Conservation (phyloP, 1,140 invertebrate species). For the Rhizoglyphus robini region DNA sequence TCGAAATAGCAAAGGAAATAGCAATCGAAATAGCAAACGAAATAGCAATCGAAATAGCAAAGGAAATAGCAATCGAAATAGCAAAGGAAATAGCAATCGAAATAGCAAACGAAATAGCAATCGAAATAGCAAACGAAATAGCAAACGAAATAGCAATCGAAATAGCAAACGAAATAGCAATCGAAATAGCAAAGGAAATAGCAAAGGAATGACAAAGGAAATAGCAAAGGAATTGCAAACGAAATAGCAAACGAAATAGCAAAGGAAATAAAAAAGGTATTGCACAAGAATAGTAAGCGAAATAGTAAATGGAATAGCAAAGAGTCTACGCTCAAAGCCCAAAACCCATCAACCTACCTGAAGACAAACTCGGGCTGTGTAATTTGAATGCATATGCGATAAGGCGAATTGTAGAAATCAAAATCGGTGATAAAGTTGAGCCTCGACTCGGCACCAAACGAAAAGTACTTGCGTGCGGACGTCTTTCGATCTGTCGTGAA, state of each 20-base stretch:
- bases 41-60: no score
- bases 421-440: conserved; percentile 59
- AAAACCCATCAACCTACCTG: conserved; percentile 38
- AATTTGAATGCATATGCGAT: conserved; percentile 65
- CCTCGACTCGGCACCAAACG: conserved; percentile 51
- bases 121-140: no score
- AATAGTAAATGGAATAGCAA: conserved; percentile 2
- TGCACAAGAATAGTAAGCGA: not conserved
- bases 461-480: conserved; percentile 31
- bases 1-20: no score
- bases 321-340: no score
- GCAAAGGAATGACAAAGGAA: not conserved
- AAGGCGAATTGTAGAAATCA: conserved; percentile 55
- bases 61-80: no score
- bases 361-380: conserved; percentile 51
- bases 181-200: no score
- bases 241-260: not conserved
- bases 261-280: conserved; percentile 17
- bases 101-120: no score
- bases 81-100: no score
- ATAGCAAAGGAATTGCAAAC: not conserved
- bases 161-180: no score
- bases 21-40: no score
- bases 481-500: conserved; percentile 35
- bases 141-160: no score